Percentiles rank a stretch among this genome's conserved stretches.
Evolutionary conservation across 1,140 invertebrate genomes (phyloP).

Genomic region (Argopecten irradians): DNA sequence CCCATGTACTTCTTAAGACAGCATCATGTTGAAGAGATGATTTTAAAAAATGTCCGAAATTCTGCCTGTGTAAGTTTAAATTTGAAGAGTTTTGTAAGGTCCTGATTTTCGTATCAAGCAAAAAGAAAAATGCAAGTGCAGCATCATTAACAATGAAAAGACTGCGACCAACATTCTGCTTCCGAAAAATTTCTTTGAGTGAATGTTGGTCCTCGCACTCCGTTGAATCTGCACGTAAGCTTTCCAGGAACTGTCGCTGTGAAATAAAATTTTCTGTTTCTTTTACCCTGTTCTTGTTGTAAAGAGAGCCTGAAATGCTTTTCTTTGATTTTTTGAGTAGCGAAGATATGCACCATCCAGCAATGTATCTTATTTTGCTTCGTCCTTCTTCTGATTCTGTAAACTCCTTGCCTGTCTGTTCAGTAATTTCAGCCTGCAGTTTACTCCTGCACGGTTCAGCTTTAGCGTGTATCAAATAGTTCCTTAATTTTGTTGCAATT

Average conservation of each 20-base stretch:
- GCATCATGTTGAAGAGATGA: too few relatives aligned
- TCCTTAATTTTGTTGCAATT: neutral
- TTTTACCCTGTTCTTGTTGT: constrained; percentile 7
- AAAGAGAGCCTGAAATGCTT: neutral
- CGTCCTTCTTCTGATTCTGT: constrained; percentile 23
- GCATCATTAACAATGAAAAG: constrained; percentile 27
- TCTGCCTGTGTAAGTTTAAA: neutral
- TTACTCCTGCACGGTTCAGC: neutral
- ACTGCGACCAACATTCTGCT: constrained; percentile 26
- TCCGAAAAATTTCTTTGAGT: constrained; percentile 27
- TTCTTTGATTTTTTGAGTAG: neutral
- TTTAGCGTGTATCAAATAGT: neutral
- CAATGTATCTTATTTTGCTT: constrained; percentile 36
- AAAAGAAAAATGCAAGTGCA: neutral
- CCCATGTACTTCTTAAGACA: too few relatives aligned
- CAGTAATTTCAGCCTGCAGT: neutral
- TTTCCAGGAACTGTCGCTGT: neutral
- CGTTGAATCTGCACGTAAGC: neutral
- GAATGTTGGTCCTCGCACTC: constrained; percentile 17
- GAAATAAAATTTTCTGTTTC: neutral
- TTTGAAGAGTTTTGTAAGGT: neutral
- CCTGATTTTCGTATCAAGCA: constrained; percentile 20
- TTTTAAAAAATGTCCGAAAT: neutral
- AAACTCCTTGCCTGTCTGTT: neutral
- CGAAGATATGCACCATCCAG: constrained; percentile 29